Evolutionary conservation across 2,113 vertebrate species (phyloP).

Genomic region (Jaculus jaculus): DNA sequence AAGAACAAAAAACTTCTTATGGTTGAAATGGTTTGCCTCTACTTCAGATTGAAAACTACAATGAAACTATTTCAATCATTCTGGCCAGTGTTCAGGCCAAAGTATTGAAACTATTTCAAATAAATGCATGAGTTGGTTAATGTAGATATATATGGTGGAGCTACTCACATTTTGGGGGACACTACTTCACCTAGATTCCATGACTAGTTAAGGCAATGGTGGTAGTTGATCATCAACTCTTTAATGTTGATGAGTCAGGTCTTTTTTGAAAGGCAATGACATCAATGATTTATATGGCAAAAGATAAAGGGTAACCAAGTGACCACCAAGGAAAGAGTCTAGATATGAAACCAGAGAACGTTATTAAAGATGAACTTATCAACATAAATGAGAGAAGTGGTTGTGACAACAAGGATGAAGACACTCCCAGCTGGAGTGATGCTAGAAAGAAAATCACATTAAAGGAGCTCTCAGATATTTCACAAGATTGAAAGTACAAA

Average conservation of each 20-base stretch:
- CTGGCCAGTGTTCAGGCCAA: constrained; percentile 38
- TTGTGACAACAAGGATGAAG: constrained; percentile 38
- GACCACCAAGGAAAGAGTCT: constrained; percentile 19
- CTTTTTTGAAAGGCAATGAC: neutral
- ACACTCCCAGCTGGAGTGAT: neutral
- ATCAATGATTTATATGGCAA: constrained; percentile 53
- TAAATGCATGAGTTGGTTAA: constrained; percentile 45
- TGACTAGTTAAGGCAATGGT: constrained; percentile 16
- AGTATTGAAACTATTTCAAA: constrained; percentile 40
- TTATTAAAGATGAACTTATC: constrained; percentile 26
- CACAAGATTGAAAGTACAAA: constrained; percentile 42
- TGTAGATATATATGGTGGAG: constrained; percentile 1
- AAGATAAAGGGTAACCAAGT: constrained; percentile 39
- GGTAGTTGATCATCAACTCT: neutral
- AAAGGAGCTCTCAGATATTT: constrained; percentile 30
- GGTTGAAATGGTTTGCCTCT: constrained; percentile 38
- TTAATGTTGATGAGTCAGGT: constrained; percentile 22
- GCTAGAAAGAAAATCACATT: neutral
- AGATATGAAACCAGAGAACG: constrained; percentile 12
- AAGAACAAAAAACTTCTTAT: constrained; percentile 12
- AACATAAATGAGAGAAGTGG: constrained; percentile 22
- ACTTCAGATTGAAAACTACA: constrained; percentile 44
- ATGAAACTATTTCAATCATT: constrained; percentile 34
- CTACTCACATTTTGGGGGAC: constrained; percentile 11
- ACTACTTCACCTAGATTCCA: neutral